Evolutionary conservation across 2,797 vertebrate species (phyloP).

Genomic region (Fistularia commersonii): DNA sequence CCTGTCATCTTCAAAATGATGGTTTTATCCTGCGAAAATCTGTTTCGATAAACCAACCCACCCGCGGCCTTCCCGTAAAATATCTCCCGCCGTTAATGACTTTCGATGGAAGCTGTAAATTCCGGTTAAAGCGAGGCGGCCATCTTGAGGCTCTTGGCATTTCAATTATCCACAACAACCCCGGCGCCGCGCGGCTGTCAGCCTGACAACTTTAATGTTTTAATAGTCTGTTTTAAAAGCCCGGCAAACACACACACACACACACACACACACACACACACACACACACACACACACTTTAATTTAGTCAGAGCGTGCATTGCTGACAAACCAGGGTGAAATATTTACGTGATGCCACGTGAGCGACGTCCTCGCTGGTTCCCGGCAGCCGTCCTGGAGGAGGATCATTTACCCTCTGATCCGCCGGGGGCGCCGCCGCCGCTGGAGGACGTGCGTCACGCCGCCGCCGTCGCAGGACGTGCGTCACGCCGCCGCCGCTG

Average conservation of each 20-base stretch:
- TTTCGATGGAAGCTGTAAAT: constrained; percentile 56
- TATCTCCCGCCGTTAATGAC: constrained; percentile 44
- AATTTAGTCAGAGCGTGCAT: constrained; percentile 46
- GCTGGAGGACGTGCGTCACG: no score
- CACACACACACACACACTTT: constrained; percentile 20
- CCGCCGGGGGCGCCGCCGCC: no score
- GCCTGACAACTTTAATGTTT: constrained; percentile 58
- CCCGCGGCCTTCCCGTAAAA: constrained; percentile 25
- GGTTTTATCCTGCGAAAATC: constrained; percentile 23
- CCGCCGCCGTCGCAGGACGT: no score
- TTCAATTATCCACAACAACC: constrained; percentile 61
- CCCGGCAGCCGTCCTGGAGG: no score
- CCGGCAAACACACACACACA: constrained; percentile 19
- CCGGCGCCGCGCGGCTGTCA: constrained; percentile 38
- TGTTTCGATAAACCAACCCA: constrained; percentile 26
- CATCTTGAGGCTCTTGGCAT: constrained; percentile 54
- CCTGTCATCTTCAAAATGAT: constrained; percentile 4
- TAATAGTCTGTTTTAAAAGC: constrained; percentile 55
- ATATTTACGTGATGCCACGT: constrained; percentile 47
- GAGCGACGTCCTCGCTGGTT: constrained; percentile 38
- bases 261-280: constrained; percentile 8
- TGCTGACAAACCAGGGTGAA: constrained; percentile 41
- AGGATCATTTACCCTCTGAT: no score
- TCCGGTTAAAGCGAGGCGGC: constrained; percentile 40
- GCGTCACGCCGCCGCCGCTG: no score